phyloP scores from a whole-genome alignment of 2,113 vertebrate genomes.

The Fulmarus glacialis region DNA sequence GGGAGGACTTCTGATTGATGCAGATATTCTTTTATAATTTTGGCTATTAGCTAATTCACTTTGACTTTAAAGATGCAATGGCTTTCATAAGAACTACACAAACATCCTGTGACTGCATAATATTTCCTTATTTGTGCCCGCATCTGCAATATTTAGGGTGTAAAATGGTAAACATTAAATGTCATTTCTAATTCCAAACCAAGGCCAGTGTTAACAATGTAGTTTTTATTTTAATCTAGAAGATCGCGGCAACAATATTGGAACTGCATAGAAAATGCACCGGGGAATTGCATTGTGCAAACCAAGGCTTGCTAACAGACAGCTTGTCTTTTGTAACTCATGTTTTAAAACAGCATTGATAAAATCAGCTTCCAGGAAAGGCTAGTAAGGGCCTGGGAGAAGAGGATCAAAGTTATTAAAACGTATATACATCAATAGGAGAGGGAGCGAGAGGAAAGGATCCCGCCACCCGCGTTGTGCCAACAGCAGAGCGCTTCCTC shows the following conservation, averaged over 20 bases:
- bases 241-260: neutral
- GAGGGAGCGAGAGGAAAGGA: neutral
- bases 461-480: neutral
- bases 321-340: neutral
- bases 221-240: neutral
- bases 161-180: neutral
- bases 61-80: neutral
- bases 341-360: neutral
- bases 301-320: neutral
- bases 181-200: constrained; percentile 5
- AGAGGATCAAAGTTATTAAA: constrained; percentile 37
- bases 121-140: constrained; percentile 3
- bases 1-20: neutral
- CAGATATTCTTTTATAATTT: neutral
- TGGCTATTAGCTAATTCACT: neutral
- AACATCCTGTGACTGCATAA: constrained; percentile 39
- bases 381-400: constrained; percentile 1
- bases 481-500: neutral
- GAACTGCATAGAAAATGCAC: neutral
- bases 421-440: neutral
- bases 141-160: neutral
- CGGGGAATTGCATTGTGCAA: neutral
- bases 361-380: constrained; percentile 47
- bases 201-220: neutral
- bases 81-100: constrained; percentile 14